Base-by-base conservation (phyloP, 2,113 vertebrate genomes). In the Mormyrus iriodes region DNA sequence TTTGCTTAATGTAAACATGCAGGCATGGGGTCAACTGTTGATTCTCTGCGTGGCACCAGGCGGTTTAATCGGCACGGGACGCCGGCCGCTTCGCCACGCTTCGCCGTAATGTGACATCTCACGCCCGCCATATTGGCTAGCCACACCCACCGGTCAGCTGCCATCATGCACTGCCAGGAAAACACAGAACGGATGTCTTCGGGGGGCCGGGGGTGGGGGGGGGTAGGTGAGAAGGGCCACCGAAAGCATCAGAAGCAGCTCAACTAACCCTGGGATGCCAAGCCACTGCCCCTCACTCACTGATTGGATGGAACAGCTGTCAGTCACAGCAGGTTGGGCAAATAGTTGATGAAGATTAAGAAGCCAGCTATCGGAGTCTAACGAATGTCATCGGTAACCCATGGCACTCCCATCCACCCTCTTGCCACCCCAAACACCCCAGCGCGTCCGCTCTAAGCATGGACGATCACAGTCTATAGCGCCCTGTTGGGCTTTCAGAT, bases 1-100 rank as follows among this genome's bases (percentile, higher is more conserved):
- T 69, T 69, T 27, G 48, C 83, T 52, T 42, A 49, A 19, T 46
- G 83, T 82, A 55, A 88, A 69, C 48, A 31, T 12, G 88, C 88
- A n/a, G 55, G n/a, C 27, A 24, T 42, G 24, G 55, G 21, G 48
- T 39, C 31, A 76, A 44, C 35, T 17, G 69, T 44, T 27, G 87
- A 88, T 73, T 82, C 35, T 51, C 24, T 15, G 44, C 10, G 35
- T 49, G 52, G 35, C 76, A 19, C 5, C 73, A 48, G 76, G 21
- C 73, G 8, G 53, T 83, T 87, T 85, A 91, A 90, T 90, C 88
- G 86, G 87, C 44, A 53, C 31, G 27, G 52, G 53, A 88, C 35
- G 7, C 12, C 88, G 35, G 85, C 65, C 82, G 61, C 58, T 10
- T 52, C 21, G n/a, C 8, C 58, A 9, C 82, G 88, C 69, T 55